Base-by-base conservation (phyloP, 2,113 vertebrate genomes). In the Macaca mulatta region DNA sequence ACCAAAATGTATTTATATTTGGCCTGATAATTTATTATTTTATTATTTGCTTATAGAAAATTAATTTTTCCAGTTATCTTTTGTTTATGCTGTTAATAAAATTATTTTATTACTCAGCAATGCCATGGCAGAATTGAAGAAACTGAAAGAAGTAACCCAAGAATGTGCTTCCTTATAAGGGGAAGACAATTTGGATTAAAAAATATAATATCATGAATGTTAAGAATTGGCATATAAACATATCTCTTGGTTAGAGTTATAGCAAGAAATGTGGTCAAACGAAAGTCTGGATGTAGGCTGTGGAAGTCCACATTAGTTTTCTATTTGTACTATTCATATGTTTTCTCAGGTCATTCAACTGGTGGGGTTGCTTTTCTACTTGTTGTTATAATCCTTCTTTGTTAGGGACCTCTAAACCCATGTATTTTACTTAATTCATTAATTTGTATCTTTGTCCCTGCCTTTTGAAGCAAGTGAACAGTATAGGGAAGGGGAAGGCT, bases 11-110 rank as follows among this genome's bases (percentile, higher is more conserved):
- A 85, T 59, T 96, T 87, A 57, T 67, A 82, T 94, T 91, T 97
- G 30, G 86, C 43, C 38, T 75, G 40, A 67, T 20, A 90, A 96
- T 89, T 92, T 90, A 78, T 93, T 81, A 43, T 91, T 64, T 27
- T 95, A 69, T 25, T 72, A 52, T 92, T 93, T 59, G 1, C 50
- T 43, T 93, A 70, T 69, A 87, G 35, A 64, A 93, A 88, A 94
- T 75, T 93, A 11, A 75, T 89, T 96, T 96, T 91, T 70, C 35
- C 32, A 72, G 32, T 92, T 96, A 67, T 52, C 67, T 79, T 94
- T 93, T 96, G 79, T 50, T 96, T 94, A 79, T 97, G 32, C 35
- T 93, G 13, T 90, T 90, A 92, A 45, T 96, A 87, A 90, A 93
- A 87, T 82, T 89, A 35, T 95, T 91, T 64, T 89, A 57, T 75